These are phyloP conservation scores for Passer montanus DNA, from an alignment of 2,113 vertebrate species.

Conservation along the genomic window DNA sequence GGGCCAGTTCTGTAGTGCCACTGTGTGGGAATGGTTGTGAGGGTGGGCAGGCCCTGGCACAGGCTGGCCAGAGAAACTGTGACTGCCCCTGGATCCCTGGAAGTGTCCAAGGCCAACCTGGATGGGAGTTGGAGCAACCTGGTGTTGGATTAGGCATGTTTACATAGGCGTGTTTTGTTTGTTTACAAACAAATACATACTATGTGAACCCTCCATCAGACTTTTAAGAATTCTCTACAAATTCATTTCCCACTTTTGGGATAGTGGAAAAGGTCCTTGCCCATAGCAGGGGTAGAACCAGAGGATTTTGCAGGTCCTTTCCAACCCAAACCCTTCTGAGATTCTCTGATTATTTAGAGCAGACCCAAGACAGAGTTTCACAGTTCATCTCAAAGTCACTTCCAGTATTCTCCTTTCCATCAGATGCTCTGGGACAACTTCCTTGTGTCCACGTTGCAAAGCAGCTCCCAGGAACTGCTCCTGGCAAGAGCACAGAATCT, in stretches of 20 bases:
- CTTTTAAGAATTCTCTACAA: background rate
- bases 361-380: background rate
- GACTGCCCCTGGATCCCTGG: background rate
- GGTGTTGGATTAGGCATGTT: background rate
- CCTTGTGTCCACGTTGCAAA: background rate
- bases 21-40: too few species aligned
- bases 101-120: background rate
- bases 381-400: background rate
- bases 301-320: background rate
- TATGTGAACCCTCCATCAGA: background rate
- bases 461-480: background rate
- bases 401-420: background rate
- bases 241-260: background rate
- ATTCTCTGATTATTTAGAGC: background rate
- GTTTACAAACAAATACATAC: background rate
- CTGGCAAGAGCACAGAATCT: background rate
- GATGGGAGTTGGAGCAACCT: background rate
- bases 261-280: rapidly evolving
- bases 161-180: background rate
- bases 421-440: background rate
- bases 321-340: too few species aligned
- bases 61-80: background rate
- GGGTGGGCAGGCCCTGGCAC: background rate
- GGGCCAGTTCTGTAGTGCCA: background rate
- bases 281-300: rapidly evolving